These are phyloP conservation scores for Poecilobothrus nobilitatus DNA, from an alignment of 2,888 invertebrate species.

Conservation along the genomic window DNA sequence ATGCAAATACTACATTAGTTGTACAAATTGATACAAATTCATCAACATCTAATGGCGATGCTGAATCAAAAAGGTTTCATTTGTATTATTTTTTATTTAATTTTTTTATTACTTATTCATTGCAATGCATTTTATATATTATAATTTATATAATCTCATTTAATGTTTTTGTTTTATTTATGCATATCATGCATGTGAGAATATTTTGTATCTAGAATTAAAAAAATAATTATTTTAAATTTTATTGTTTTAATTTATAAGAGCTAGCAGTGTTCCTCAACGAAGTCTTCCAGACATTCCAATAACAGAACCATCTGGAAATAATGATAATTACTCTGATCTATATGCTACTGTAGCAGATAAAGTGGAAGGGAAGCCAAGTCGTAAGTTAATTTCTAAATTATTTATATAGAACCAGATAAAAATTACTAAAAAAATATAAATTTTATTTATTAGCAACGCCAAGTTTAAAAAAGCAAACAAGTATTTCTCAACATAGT, in stretches of 20 bases:
- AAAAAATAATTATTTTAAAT: too few relatives aligned
- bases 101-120: neutral
- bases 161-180: too few relatives aligned
- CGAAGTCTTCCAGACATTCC: constrained; percentile 81
- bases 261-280: constrained; percentile 47
- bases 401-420: neutral
- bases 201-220: too few relatives aligned
- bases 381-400: constrained; percentile 33
- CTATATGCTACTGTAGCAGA: constrained; percentile 75
- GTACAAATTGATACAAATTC: constrained; percentile 39
- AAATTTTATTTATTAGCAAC: constrained; percentile 30
- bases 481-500: constrained; percentile 54
- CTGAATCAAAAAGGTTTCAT: constrained; percentile 23
- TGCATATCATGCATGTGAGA: too few relatives aligned
- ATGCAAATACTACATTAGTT: neutral
- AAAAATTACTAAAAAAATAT: neutral
- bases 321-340: constrained; percentile 71
- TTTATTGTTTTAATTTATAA: neutral
- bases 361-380: constrained; percentile 43
- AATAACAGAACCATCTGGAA: constrained; percentile 52
- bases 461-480: constrained; percentile 42
- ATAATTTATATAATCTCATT: too few relatives aligned
- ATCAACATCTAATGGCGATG: constrained; percentile 38
- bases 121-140: neutral
- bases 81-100: constrained; percentile 17